A percentile compares a stretch with the other conserved stretches of the same genome.
Conservation (phyloP, 1,140 invertebrate genomes). For the Eumaeus atala region DNA sequence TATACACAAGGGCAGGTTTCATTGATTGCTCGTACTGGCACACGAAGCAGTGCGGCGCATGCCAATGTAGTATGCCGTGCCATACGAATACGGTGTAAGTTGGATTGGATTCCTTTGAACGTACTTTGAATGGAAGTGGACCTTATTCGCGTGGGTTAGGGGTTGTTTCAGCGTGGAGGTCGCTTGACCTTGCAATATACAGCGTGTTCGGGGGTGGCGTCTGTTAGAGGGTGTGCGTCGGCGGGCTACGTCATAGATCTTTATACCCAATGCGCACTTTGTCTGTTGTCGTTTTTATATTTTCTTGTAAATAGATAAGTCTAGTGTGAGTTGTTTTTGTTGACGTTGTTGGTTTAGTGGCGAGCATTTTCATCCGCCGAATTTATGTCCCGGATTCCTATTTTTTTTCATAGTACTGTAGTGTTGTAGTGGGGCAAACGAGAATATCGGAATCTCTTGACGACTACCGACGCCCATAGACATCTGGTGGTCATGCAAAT, state of each 20-base stretch:
- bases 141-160: background rate
- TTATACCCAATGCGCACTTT: slow-evolving; percentile 32
- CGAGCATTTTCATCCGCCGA: too few species aligned
- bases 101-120: slow-evolving; percentile 20
- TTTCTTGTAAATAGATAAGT: too few species aligned
- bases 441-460: too few species aligned
- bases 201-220: slow-evolving; percentile 31
- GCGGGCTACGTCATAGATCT: slow-evolving; percentile 52
- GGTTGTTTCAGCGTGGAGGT: slow-evolving; percentile 12
- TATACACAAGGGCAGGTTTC: slow-evolving; percentile 35
- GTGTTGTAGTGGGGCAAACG: too few species aligned
- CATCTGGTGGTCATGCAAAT: too few species aligned
- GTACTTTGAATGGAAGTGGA: background rate
- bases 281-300: background rate
- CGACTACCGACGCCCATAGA: too few species aligned
- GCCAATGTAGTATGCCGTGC: slow-evolving; percentile 20
- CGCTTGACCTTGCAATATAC: slow-evolving; percentile 38
- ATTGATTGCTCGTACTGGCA: slow-evolving; percentile 47
- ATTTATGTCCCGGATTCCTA: too few species aligned
- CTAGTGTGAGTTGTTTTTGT: too few species aligned
- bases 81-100: slow-evolving; percentile 21
- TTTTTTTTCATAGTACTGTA: too few species aligned
- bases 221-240: slow-evolving; percentile 33
- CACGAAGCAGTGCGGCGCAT: slow-evolving; percentile 19
- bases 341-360: too few species aligned